Conservation (phyloP, 2,888 invertebrate genomes). For the Ochropleura leucogaster region DNA sequence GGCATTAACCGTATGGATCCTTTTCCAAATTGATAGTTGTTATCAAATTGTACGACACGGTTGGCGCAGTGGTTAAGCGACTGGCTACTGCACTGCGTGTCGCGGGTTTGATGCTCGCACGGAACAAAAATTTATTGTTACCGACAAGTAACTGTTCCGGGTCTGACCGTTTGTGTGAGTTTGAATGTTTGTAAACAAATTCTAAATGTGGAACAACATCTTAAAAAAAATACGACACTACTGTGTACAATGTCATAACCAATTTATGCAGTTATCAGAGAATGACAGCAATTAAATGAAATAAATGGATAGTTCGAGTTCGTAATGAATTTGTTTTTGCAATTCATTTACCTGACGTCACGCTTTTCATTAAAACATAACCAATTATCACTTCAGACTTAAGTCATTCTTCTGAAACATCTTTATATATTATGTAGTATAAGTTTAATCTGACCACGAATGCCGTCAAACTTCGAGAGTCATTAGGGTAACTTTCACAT, state of each 20-base stretch:
- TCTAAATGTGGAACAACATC: too few species aligned
- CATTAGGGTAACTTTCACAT: background rate
- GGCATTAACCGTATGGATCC: background rate
- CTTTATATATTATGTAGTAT: background rate
- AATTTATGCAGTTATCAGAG: background rate
- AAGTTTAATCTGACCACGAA: conserved; percentile 11
- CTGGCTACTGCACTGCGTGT: too few species aligned
- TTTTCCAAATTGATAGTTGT: background rate
- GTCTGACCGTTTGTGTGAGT: too few species aligned
- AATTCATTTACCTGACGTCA: background rate
- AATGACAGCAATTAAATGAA: background rate
- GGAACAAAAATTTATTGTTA: too few species aligned
- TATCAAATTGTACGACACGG: background rate
- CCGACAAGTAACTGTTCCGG: too few species aligned
- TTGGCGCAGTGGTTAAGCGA: too few species aligned
- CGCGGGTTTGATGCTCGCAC: too few species aligned
- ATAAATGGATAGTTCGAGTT: background rate
- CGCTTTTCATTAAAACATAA: background rate
- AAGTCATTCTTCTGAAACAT: background rate
- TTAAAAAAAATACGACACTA: background rate
- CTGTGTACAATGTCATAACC: background rate
- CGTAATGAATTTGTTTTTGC: background rate
- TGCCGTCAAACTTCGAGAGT: background rate
- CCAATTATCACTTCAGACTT: background rate
- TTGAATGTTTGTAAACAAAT: too few species aligned